Evolutionary conservation across 2,797 vertebrate genomes (phyloP), one percentile per base, ranked within the genome.

Genomic region (Discoglossus pictus): DNA sequence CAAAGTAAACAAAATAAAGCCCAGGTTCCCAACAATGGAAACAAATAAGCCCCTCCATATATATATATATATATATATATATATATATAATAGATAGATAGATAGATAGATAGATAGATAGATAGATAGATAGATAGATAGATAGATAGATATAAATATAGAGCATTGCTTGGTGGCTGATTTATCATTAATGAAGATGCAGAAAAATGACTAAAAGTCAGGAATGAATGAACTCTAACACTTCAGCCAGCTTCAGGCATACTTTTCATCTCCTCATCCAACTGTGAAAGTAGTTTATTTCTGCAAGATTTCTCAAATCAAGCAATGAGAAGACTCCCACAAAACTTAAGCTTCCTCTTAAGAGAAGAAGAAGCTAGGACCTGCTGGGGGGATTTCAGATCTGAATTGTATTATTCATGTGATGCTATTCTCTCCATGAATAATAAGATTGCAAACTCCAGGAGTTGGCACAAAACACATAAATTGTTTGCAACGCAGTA

Each of bases 361-460:
- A 60, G 40, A 15, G 12, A 59, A 15, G 16, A 25, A n/a, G 20
- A 39, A 40, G n/a, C 16, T 16, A 15, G 6, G 25, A 12, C 55
- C 15, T 46, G 43, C 43, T 36, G 27, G 8, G 25, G n/a, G 16
- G 27, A 61, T 47, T 47, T 61, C 1, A 47, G 12, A 48, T 35
- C 23, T 35, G 27, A 47, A 36, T 47, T 61, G 16, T 47, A 61
- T 61, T 61, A 61, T 47, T 48, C 58, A 47, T 47, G 27, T 11
- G 18, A 47, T 21, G 16, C n/a, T 47, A 46, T 48, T 48, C 6
- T n/a, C 27, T 13, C 58, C 42, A 47, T 46, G 54, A 56, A 56
- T 56, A 47, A 42, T 20, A 61, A 61, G 12, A 61, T 15, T 36
- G 43, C 58, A 48, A 61, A 34, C 56, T 46, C 23, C 56, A 46